phyloP scores from a whole-genome alignment of 2,113 vertebrate species.

The Pelecanoides urinatrix region DNA sequence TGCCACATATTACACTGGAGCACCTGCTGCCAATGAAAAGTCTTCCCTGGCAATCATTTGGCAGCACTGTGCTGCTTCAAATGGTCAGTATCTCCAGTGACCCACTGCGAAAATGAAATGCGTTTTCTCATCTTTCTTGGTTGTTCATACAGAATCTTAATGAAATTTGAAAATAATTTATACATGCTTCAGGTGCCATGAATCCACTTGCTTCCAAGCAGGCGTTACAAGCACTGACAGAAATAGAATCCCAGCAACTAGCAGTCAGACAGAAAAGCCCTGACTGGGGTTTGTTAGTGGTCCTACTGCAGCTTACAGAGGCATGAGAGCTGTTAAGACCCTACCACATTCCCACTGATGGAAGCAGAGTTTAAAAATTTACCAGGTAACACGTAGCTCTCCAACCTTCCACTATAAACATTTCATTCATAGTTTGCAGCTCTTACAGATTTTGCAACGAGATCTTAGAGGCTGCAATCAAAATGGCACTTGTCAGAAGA shows the following conservation, averaged over 20 bases:
- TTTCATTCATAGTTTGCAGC: neutral
- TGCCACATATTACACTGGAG: neutral
- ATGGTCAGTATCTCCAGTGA: conserved; percentile 22
- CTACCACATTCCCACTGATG: neutral
- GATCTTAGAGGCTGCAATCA: neutral
- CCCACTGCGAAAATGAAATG: conserved; percentile 49
- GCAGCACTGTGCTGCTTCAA: conserved; percentile 22
- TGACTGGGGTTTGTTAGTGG: neutral
- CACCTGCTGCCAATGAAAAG: conserved; percentile 56
- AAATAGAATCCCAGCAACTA: neutral
- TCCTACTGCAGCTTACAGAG: neutral
- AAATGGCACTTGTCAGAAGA: neutral
- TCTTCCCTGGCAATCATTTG: conserved; percentile 21
- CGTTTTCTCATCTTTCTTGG: conserved; percentile 13
- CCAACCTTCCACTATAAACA: neutral
- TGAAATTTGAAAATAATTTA: conserved; percentile 26
- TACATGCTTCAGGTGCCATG: neutral
- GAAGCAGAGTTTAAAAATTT: neutral
- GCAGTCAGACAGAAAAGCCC: neutral
- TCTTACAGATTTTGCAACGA: neutral
- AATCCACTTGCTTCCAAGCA: neutral
- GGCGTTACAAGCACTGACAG: neutral
- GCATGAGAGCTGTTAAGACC: neutral
- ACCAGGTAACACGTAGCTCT: neutral
- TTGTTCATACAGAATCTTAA: conserved; percentile 17